Base-by-base conservation (phyloP, 2,888 invertebrate species). In the Penaeus monodon region DNA sequence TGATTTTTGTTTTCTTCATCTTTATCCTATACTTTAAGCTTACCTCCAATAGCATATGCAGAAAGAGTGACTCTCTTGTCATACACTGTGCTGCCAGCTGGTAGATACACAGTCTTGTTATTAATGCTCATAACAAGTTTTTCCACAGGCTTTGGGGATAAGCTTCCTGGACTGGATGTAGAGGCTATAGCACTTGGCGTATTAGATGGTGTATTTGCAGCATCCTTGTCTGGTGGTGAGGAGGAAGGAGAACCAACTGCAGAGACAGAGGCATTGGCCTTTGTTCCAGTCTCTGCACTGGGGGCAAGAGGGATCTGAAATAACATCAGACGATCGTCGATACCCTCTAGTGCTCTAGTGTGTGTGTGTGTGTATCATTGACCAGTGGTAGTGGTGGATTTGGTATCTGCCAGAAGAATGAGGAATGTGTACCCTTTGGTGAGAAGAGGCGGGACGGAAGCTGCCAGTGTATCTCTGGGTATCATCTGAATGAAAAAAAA, bases 21-120 rank as follows among this genome's bases (percentile, higher is more conserved):
- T 57, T 14, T 17, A 57, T 12, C 57, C 17, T 57, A 17, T 57
- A 57, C 57, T 57, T 57, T 57, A 57, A 14, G 10, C 85, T 44
- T 85, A 88, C 90, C 90, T 88, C 90, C 90, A 64, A 90, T 82
- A 38, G 88, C 90, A 85, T 88, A 90, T 14, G 90, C 88, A 44
- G 90, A 88, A 8, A 90, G 70, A 1, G 88, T 88, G 2, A 90
- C 90, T 44, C 79, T 79, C 24, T 85, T 44, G 33, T 90, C 87
- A 85, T 87, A 88, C 68, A 80, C 74, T 22, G 27, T 84, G 27
- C 65, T 79, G 57, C 84, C 88, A n/a, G 80, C 78, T 33, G 77
- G 68, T 14, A 90, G 78, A 12, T 64, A 57, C 10, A 90, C 83
- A 17, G 88, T 88, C 64, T 90, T 90, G 68, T 90, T 88, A 65